Base-by-base conservation (phyloP, 2,888 invertebrate species). In the Cancer borealis region DNA sequence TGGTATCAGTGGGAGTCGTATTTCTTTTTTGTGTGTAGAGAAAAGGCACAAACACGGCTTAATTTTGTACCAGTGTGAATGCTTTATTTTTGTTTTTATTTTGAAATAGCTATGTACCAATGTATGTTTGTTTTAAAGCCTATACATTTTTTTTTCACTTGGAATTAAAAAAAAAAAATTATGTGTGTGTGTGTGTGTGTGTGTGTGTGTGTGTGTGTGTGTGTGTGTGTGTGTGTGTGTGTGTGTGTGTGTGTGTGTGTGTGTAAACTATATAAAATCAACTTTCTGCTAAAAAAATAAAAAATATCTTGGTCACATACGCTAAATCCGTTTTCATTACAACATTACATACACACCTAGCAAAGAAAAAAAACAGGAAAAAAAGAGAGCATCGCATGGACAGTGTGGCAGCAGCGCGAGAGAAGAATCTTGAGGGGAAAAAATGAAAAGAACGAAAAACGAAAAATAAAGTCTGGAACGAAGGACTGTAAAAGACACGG, bases 141-240 rank as follows among this genome's bases (percentile, higher is more conserved):
- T 66, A 3, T 54, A 21, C 66, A 66, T 10, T 30, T 79, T 79
- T 30, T 8, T 79, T 30, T 10, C 12, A 26, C 30, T 79, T 3
- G 30, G 79, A 30, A 30, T 30, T 26, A 39, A 39, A 39, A 0
- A 39, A 39, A 39, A 39, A 39, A 39, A 1, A 39, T 1, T 39
- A 2, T 39, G 39, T 39, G 39, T 0, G 39, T 39, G 39, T 2
- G 30, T 8, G 39, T 84, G 84, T 39, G 39, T 39, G 84, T 84
- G 84, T 84, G 84, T 84, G 84, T 73, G 73, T 73, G 73, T 73
- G 73, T 73, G 73, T 73, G 73, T 73, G 73, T 73, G 73, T 73
- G 73, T 73, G 73, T 73, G 73, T 73, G 73, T 73, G 73, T 73
- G 73, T 73, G 73, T 73, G 73, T 79, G 79, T 79, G 79, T 84